A percentile compares a stretch with the other conserved stretches of the same genome.
Conservation (phyloP, 2,888 invertebrate species). For the Macaria liturata region DNA sequence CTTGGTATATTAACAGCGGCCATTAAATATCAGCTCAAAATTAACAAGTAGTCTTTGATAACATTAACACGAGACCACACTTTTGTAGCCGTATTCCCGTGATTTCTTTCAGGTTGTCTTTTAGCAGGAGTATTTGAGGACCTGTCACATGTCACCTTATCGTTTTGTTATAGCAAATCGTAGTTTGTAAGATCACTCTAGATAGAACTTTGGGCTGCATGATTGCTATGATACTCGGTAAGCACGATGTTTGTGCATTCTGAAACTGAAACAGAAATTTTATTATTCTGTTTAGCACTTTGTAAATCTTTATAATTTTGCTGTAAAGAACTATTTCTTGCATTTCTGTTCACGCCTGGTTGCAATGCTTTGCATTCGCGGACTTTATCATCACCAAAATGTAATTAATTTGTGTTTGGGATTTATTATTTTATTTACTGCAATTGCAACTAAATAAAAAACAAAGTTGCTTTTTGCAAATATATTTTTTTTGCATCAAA, state of each 20-base stretch:
- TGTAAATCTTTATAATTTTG: conserved; percentile 55
- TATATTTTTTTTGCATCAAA: conserved; percentile 4
- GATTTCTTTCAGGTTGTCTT: conserved; percentile 71
- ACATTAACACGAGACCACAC: conserved; percentile 82
- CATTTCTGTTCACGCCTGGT: conserved; percentile 73
- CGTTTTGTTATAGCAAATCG: conserved; percentile 33
- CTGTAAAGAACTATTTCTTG: conserved; percentile 46
- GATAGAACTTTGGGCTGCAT: conserved; percentile 45
- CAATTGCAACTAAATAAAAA: conserved; percentile 23
- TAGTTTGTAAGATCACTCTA: conserved; percentile 24
- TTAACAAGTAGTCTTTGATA: conserved; percentile 77
- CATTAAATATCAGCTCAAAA: conserved; percentile 68
- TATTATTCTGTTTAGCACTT: conserved; percentile 31
- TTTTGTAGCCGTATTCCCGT: conserved; percentile 68
- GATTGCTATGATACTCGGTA: conserved; percentile 49
- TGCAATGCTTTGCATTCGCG: conserved; percentile 80
- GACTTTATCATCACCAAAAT: conserved; percentile 46
- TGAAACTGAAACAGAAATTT: conserved; percentile 36
- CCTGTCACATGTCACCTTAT: conserved; percentile 33
- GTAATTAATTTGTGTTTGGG: conserved; percentile 21
- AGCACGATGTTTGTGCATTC: conserved; percentile 64
- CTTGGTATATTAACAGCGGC: conserved; percentile 71
- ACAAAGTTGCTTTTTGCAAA: conserved; percentile 32
- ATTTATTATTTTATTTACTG: conserved; percentile 33
- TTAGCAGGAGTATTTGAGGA: conserved; percentile 36